phyloP scores from a whole-genome alignment of 2,797 vertebrate species.

The Myotis planiceps region DNA sequence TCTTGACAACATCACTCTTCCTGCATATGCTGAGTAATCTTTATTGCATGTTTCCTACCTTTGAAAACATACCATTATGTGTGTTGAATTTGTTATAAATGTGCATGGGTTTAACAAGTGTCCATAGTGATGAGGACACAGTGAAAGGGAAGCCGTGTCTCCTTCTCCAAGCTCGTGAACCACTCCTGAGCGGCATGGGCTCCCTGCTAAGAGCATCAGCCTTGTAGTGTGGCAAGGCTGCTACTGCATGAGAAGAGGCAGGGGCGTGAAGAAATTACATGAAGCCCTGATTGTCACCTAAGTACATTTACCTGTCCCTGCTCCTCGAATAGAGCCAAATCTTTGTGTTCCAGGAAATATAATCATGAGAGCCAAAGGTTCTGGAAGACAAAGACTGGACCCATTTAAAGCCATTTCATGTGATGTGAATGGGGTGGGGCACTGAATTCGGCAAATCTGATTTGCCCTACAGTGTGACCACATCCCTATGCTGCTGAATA shows the following conservation, averaged over 20 bases:
- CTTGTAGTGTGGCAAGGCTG: neutral
- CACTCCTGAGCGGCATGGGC: neutral
- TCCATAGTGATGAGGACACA: neutral
- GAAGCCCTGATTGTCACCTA: neutral
- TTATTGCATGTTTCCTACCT: slow-evolving; percentile 26
- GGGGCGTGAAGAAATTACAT: neutral
- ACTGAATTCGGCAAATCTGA: neutral
- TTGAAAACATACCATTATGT: neutral
- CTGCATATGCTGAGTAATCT: neutral
- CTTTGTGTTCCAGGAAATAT: neutral
- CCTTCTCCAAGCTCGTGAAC: neutral
- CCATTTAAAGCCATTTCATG: neutral
- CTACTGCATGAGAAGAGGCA: neutral
- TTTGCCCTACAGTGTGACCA: neutral
- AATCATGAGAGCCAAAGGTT: neutral
- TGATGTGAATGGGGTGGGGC: neutral
- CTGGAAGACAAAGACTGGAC: neutral
- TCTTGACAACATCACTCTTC: neutral
- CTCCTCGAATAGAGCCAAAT: neutral
- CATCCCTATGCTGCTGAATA: neutral
- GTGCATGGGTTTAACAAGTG: neutral
- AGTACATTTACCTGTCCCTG: neutral
- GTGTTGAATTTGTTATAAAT: neutral
- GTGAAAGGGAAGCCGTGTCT: neutral
- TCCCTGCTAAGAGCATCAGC: neutral